phyloP scores from a whole-genome alignment of 1,140 invertebrate species.

The Piezodorus guildinii region DNA sequence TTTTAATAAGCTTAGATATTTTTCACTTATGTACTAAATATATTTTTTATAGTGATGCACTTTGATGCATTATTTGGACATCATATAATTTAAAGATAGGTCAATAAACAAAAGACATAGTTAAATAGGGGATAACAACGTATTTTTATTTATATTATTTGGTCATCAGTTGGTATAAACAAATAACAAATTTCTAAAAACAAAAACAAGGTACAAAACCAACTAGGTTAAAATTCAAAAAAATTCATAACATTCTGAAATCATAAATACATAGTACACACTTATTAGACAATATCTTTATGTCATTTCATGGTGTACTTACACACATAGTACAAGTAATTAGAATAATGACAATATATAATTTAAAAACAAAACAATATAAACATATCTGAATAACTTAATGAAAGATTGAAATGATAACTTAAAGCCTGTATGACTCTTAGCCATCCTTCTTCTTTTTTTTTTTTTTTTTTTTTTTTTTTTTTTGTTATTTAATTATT shows the following conservation, averaged over 20 bases:
- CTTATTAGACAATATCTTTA: not conserved
- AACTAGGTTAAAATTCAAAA: constrained; percentile 4
- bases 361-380: constrained; percentile 18
- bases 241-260: constrained; percentile 20
- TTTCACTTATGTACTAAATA: too few relatives aligned
- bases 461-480: constrained; percentile 12
- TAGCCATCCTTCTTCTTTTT: not conserved
- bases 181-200: constrained; percentile 25
- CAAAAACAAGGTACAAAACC: constrained; percentile 22
- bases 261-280: constrained; percentile 22
- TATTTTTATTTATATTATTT: constrained; percentile 25
- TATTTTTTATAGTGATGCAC: too few relatives aligned
- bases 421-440: constrained; percentile 17
- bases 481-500: not conserved
- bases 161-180: constrained; percentile 26
- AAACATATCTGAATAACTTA: constrained; percentile 17
- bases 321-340: not conserved
- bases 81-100: not conserved
- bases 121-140: constrained; percentile 26
- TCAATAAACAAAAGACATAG: not conserved
- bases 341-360: constrained; percentile 19
- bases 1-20: too few relatives aligned
- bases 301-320: too few relatives aligned
- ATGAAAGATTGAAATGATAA: constrained; percentile 14
- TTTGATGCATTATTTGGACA: too few relatives aligned